phyloP scores from a whole-genome alignment of 1,140 invertebrate species.

The Megalopta genalis region DNA sequence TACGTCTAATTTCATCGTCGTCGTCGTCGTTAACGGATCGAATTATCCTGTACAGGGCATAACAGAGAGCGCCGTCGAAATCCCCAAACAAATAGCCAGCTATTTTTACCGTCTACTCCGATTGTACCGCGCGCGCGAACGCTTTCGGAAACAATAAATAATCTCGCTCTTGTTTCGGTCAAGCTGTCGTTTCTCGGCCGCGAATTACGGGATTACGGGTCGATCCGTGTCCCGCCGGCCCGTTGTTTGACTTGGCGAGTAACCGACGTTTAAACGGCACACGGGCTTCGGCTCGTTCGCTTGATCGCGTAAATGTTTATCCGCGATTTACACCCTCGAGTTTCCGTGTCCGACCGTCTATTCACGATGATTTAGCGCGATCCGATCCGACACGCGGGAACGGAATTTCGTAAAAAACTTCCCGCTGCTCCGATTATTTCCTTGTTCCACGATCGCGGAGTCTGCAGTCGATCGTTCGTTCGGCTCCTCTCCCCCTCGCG shows the following conservation, averaged over 20 bases:
- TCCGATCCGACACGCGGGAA: too few relatives aligned
- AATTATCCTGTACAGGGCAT: too few relatives aligned
- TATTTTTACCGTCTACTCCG: conserved; percentile 24
- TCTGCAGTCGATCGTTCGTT: too few relatives aligned
- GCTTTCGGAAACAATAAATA: not conserved
- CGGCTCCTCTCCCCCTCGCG: too few relatives aligned
- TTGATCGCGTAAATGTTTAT: conserved; percentile 32
- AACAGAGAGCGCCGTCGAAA: conserved; percentile 12
- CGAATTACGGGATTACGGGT: not conserved
- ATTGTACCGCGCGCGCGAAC: not conserved
- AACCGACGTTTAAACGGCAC: conserved; percentile 32
- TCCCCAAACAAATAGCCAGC: conserved; percentile 10
- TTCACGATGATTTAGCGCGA: too few relatives aligned
- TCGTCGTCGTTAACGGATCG: too few relatives aligned
- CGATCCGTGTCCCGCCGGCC: not conserved
- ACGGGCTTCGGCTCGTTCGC: not conserved
- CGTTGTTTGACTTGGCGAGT: conserved; percentile 46
- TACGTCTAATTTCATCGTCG: too few relatives aligned
- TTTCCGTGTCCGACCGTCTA: not conserved
- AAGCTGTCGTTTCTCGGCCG: not conserved
- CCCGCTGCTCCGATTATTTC: not conserved
- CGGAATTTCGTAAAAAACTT: too few relatives aligned
- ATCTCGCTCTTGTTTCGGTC: not conserved
- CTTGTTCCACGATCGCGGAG: too few relatives aligned
- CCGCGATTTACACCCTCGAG: conserved; percentile 33